Evolutionary conservation across 2,113 vertebrate genomes (phyloP).

Genomic region (Tricholaema leucomelas): DNA sequence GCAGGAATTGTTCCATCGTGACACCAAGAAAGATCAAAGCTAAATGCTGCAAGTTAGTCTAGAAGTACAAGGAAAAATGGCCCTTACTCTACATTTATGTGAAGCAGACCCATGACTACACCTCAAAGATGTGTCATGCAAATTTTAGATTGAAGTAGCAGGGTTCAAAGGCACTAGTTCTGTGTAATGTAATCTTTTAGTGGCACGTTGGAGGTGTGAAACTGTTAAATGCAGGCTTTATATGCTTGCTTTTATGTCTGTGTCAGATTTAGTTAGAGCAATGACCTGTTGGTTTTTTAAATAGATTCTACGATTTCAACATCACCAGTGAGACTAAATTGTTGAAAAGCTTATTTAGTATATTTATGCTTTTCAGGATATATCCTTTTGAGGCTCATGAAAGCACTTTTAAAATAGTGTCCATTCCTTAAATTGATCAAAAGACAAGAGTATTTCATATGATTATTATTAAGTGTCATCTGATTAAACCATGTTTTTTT

Average conservation of each 20-base stretch:
- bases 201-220: not conserved
- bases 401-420: not conserved
- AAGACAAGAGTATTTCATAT: not conserved
- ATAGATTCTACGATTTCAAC: not conserved
- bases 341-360: not conserved
- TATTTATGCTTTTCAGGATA: not conserved
- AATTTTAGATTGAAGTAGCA: not conserved
- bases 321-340: not conserved
- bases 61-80: not conserved
- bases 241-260: not conserved
- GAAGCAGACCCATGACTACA: not conserved
- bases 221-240: not conserved
- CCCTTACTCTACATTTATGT: not conserved
- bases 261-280: conserved; percentile 9
- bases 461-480: not conserved
- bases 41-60: not conserved
- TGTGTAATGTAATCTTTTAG: not conserved
- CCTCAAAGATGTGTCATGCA: not conserved
- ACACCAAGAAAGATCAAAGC: conserved; percentile 7
- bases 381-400: not conserved
- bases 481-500: not conserved
- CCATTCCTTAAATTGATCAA: not conserved
- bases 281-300: not conserved
- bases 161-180: not conserved
- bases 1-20: not conserved